Conservation (phyloP, 2,888 invertebrate species). For the Acanthosoma haemorrhoidale region DNA sequence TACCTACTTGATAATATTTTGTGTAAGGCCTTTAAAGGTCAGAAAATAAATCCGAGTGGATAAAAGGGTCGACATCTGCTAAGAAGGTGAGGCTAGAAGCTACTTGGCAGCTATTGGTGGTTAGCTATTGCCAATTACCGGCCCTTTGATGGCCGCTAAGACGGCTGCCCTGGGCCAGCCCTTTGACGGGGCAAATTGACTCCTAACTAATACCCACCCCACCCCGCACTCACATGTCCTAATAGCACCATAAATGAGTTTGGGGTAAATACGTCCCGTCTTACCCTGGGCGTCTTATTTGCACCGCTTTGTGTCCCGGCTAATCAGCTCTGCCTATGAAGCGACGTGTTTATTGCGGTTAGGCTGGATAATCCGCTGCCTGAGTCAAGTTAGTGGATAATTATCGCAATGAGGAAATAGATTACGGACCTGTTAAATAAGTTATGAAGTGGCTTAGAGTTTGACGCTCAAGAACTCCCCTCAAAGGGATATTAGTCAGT, state of each 20-base stretch:
- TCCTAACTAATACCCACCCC: slow-evolving; percentile 11
- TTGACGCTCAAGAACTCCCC: too few relatives aligned
- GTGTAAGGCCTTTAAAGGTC: too few relatives aligned
- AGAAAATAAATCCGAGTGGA: too few relatives aligned
- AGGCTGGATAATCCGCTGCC: background rate
- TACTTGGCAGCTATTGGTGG: background rate
- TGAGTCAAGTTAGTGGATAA: background rate
- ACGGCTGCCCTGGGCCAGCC: background rate
- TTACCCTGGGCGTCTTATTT: background rate
- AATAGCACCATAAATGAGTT: slow-evolving; percentile 10
- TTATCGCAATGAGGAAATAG: background rate
- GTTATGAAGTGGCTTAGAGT: too few relatives aligned
- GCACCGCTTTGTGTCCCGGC: too few relatives aligned
- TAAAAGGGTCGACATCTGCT: background rate
- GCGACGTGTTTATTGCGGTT: too few relatives aligned
- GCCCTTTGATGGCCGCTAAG: background rate
- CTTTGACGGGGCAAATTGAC: background rate
- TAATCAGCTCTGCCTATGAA: too few relatives aligned
- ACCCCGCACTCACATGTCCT: background rate
- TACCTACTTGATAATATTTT: too few relatives aligned
- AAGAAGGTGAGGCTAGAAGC: background rate
- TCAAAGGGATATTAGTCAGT: too few relatives aligned
- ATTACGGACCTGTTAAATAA: background rate
- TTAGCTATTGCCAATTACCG: background rate
- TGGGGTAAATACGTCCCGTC: background rate